Conservation (phyloP, 1,140 invertebrate species). For the Ridgeia piscesae region DNA sequence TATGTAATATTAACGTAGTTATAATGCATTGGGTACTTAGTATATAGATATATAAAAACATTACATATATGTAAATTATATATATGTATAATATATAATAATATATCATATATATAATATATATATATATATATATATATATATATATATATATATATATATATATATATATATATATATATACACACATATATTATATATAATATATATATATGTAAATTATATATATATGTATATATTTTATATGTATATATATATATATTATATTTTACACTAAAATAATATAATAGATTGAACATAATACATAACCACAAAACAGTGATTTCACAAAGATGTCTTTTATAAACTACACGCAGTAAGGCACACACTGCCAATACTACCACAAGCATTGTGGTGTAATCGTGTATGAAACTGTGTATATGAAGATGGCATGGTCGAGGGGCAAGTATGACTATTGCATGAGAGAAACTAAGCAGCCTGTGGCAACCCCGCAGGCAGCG, state of each 20-base stretch:
- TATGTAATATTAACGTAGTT: too few species aligned
- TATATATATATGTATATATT: background rate
- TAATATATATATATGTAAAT: background rate
- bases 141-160: background rate
- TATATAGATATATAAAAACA: too few species aligned
- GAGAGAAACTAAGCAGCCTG: background rate
- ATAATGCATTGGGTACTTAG: too few species aligned
- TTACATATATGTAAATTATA: too few species aligned
- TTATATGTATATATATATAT: background rate
- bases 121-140: background rate
- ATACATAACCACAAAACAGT: background rate
- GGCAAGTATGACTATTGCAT: background rate
- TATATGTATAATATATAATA: too few species aligned
- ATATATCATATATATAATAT: background rate
- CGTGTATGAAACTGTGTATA: background rate
- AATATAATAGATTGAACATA: background rate
- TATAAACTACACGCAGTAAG: background rate
- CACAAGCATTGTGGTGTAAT: background rate
- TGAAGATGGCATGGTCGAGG: background rate
- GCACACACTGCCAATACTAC: background rate
- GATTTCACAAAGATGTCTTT: background rate
- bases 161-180: background rate
- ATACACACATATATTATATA: too few species aligned
- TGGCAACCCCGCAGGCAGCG: background rate
- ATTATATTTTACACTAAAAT: background rate